Conservation (phyloP, 2,113 vertebrate genomes). For the Ptyas mucosa region DNA sequence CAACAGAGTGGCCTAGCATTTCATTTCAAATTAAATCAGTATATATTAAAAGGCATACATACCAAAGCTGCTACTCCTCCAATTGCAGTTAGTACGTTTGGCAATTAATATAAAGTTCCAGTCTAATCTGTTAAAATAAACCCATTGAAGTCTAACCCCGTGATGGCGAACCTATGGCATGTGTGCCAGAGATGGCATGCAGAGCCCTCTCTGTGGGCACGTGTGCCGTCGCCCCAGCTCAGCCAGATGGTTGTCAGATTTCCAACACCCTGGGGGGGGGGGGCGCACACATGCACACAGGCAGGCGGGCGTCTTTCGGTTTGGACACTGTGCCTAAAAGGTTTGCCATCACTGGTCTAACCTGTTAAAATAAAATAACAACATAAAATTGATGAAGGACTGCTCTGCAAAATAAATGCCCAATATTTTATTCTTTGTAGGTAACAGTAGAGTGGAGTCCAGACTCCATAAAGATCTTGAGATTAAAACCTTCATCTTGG, state of each 20-base stretch:
- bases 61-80: conserved; percentile 32
- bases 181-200: no score
- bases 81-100: neutral
- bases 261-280: no score
- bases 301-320: no score
- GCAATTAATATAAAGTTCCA: neutral
- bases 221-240: no score
- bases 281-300: no score
- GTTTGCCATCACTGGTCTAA: neutral
- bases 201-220: no score
- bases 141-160: neutral
- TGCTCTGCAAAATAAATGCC: neutral
- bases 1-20: conserved; percentile 32
- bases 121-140: conserved; percentile 1
- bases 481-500: neutral
- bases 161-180: no score
- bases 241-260: no score
- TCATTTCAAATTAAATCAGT: conserved; percentile 52
- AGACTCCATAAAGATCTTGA: neutral
- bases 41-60: conserved; percentile 18
- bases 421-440: conserved; percentile 24
- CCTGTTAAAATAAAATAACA: neutral
- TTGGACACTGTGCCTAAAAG: no score
- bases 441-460: neutral
- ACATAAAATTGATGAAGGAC: conserved; percentile 21